Conservation (phyloP, 2,888 invertebrate species). For the Caenorhabditis angaria region DNA sequence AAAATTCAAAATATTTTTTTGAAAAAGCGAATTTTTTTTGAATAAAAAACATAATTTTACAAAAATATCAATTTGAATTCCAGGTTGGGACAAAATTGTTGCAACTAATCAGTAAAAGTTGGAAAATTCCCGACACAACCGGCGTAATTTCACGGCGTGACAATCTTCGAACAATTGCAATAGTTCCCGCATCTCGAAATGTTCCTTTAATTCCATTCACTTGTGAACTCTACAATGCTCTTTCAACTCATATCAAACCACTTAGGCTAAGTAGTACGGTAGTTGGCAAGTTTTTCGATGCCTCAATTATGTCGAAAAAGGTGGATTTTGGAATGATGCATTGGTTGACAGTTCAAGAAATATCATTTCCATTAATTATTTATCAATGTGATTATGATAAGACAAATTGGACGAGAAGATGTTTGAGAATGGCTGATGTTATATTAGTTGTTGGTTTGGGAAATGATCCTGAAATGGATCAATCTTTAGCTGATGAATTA, state of each 20-base stretch:
- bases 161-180: slow-evolving; percentile 92
- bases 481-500: slow-evolving; percentile 18
- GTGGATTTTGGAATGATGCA: slow-evolving; percentile 83
- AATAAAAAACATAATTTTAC: no score
- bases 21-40: neutral
- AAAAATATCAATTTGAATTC: neutral
- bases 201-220: slow-evolving; percentile 94
- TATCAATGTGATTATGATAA: slow-evolving; percentile 93
- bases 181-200: slow-evolving; percentile 91
- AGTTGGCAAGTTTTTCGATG: slow-evolving; percentile 23
- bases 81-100: slow-evolving; percentile 90
- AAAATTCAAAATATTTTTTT: slow-evolving; percentile 5
- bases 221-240: slow-evolving; percentile 90
- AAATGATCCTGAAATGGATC: slow-evolving; percentile 80
- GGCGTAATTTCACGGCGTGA: slow-evolving; percentile 18
- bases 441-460: slow-evolving; percentile 93
- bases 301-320: slow-evolving; percentile 32
- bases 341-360: slow-evolving; percentile 97
- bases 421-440: slow-evolving; percentile 90
- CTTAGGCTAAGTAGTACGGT: slow-evolving; percentile 78
- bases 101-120: slow-evolving; percentile 83
- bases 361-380: slow-evolving; percentile 89
- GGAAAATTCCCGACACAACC: slow-evolving; percentile 22
- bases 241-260: slow-evolving; percentile 77
- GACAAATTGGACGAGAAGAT: slow-evolving; percentile 89